Base-by-base conservation (phyloP, 2,888 invertebrate species). In the Phyllotreta striolata region DNA sequence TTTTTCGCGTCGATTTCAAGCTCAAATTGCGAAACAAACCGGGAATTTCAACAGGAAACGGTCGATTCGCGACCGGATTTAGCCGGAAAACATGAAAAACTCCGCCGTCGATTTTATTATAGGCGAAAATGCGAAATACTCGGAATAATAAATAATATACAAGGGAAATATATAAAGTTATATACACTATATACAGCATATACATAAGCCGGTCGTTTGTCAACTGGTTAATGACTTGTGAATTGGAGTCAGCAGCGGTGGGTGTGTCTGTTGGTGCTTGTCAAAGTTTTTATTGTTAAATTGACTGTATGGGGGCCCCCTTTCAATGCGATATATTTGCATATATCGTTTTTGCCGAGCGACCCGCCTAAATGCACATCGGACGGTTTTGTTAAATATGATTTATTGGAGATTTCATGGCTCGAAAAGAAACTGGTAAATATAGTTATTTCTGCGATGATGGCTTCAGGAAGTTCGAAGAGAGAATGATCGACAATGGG, bases 141-240 rank as follows among this genome's bases (percentile, higher is more conserved):
- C 75, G 73, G 73, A 75, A 56, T 62, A 74, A 72, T 73, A 74
- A 75, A 68, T 71, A 72, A 68, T 73, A 70, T 74, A 71, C 71
- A 73, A 70, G 67, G 75, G 74, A 74, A 3, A 24, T 1, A 64
- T 67, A 65, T 65, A 65, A 38, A 46, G 47, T 59, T 43, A 58
- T 40, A 49, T 40, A 37, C 24, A 24, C 24, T 24, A 24, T 4
- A 24, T 24, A 24, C 2, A n/a, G n/a, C n/a, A n/a, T n/a, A n/a
- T n/a, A n/a, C n/a, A n/a, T n/a, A n/a, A n/a, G n/a, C n/a, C n/a
- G 24, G 68, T 76, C 78, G 85, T 87, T 85, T 85, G 83, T 87
- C 86, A 86, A 81, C 71, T 76, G 83, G 79, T 83, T 85, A 87
- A 87, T 87, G 86, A 86, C 79, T 83, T 83, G 85, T 83, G 81